A percentile compares a stretch with the other conserved stretches of the same genome.
phyloP scores from a whole-genome alignment of 2,888 invertebrate genomes.

The Cryptocephalus primarius region DNA sequence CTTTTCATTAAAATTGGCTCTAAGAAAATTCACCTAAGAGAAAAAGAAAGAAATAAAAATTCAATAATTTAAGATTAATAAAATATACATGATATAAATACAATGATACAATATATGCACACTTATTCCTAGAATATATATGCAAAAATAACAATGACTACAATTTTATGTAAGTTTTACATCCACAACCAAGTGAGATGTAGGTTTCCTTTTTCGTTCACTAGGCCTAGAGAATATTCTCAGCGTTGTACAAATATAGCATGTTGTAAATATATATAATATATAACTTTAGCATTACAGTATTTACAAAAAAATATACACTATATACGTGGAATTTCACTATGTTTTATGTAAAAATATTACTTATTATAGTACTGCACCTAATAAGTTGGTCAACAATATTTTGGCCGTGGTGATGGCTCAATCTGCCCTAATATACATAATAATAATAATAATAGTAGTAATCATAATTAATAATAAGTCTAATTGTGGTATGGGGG shows the following conservation, averaged over 20 bases:
- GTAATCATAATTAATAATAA: too few relatives aligned
- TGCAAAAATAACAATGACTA: slow-evolving; percentile 37
- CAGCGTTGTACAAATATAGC: slow-evolving; percentile 39
- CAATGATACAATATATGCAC: slow-evolving; percentile 28
- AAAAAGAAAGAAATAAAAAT: slow-evolving; percentile 25
- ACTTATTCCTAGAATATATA: slow-evolving; percentile 28
- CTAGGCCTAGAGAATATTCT: slow-evolving; percentile 28
- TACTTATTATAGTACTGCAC: slow-evolving; percentile 29
- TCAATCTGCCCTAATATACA: too few relatives aligned
- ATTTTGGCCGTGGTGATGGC: too few relatives aligned
- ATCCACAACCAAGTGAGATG: slow-evolving; percentile 30
- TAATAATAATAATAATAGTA: too few relatives aligned
- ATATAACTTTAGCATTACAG: slow-evolving; percentile 21
- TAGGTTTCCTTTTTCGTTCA: slow-evolving; percentile 27
- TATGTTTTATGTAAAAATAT: slow-evolving; percentile 27
- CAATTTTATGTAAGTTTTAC: neutral
- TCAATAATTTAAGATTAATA: slow-evolving; percentile 37
- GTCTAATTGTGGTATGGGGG: neutral
- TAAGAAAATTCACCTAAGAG: slow-evolving; percentile 12
- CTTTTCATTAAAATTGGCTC: slow-evolving; percentile 12
- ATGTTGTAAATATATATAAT: slow-evolving; percentile 26
- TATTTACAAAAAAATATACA: slow-evolving; percentile 39
- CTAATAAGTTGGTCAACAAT: slow-evolving; percentile 9
- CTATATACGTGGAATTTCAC: slow-evolving; percentile 32
- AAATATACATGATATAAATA: slow-evolving; percentile 38